Evolutionary conservation across 2,113 vertebrate species (phyloP), one percentile per base, ranked within the genome.

Genomic region (Psilopsiagon aymara): DNA sequence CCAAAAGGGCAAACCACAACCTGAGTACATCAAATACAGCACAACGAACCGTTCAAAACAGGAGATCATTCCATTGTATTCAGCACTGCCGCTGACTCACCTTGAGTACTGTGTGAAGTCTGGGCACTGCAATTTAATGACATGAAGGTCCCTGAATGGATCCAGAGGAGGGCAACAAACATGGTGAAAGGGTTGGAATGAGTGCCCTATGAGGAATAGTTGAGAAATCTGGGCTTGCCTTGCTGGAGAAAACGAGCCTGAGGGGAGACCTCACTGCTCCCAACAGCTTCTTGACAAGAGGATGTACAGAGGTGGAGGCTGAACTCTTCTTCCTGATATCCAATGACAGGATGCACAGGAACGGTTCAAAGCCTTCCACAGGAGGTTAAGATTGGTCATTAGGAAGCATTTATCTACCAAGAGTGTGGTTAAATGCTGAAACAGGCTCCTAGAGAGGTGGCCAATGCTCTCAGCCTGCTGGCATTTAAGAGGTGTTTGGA

Each of bases 41-140:
- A 28, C 1, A 16, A 37, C 3, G 51, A 51, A 12, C 8, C 1
- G 1, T 15, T 2, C 43, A 75, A 66, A 8, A 75, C 20, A 59
- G n/a, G 46, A 0, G 20, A 52, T 9, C 16, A 21, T 13, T 37
- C 35, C 0, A 0, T 28, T 44, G 35, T 8, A 7, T 28, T 31
- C 78, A 24, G 78, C 7, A 3, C 0, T 35, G 33, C 5, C 17
- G 15, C 7, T 2, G 27, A 4, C 23, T 24, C 71, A 39, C 28
- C 66, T 7, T 3, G 7, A 78, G 19, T 33, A 12, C 17, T 24
- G 14, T 2, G 35, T 27, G 35, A 33, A 31, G 12, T 14, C 41
- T 28, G 60, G 28, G 35, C 17, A 52, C 28, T 17, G 17, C 51
- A 24, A 2, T 18, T 60, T 18, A 67, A 39, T 14, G 4, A 31